Evolutionary conservation across 2,888 invertebrate species (phyloP).

Genomic region (Mesorhabditis belari): DNA sequence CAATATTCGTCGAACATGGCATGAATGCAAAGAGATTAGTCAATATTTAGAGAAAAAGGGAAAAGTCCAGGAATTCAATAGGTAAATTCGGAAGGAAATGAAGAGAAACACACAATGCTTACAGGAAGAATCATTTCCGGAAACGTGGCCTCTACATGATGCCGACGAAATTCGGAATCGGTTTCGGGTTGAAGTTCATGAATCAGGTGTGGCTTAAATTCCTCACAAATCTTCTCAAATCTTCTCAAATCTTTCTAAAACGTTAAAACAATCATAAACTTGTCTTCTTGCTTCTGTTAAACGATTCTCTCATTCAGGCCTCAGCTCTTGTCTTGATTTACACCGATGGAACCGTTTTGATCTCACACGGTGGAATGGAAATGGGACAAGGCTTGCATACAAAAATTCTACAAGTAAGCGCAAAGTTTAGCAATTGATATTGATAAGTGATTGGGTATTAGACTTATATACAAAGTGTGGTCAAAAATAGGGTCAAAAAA

Average conservation of each 20-base stretch:
- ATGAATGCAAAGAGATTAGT: constrained; percentile 50
- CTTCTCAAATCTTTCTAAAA: too few relatives aligned
- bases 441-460: too few relatives aligned
- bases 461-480: too few relatives aligned
- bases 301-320: constrained; percentile 55
- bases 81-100: constrained; percentile 25
- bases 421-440: too few relatives aligned
- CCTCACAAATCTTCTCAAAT: too few relatives aligned
- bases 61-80: constrained; percentile 53
- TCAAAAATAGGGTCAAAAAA: too few relatives aligned
- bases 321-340: constrained; percentile 83
- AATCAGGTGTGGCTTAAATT: constrained; percentile 51
- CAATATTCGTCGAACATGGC: constrained; percentile 56
- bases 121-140: constrained; percentile 30
- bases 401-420: constrained; percentile 81
- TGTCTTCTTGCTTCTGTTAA: too few relatives aligned
- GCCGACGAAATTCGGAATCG: constrained; percentile 52
- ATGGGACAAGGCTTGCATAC: constrained; percentile 95
- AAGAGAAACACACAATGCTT: constrained; percentile 3
- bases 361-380: constrained; percentile 81
- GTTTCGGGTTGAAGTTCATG: constrained; percentile 50
- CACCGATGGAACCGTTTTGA: constrained; percentile 69
- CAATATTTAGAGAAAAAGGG: constrained; percentile 42
- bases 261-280: too few relatives aligned
- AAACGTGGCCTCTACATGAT: constrained; percentile 47